Conservation (phyloP, 2,888 invertebrate species). For the Cryptocephalus moraei region DNA sequence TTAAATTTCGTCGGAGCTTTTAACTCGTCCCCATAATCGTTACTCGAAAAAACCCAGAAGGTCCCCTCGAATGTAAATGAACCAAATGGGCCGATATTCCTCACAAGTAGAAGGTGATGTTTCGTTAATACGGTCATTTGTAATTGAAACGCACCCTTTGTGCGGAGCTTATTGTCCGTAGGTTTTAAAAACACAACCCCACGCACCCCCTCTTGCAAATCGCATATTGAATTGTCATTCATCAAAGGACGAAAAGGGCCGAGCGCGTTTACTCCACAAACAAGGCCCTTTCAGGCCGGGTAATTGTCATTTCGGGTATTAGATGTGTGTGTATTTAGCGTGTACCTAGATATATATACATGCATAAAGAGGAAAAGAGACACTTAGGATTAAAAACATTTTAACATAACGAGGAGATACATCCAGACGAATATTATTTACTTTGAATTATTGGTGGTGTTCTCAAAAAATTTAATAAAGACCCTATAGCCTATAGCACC, state of each 20-base stretch:
- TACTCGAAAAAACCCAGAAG: too few relatives aligned
- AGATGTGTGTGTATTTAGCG: not conserved
- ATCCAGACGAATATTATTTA: too few relatives aligned
- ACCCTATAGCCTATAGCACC: too few relatives aligned
- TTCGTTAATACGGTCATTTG: constrained; percentile 31
- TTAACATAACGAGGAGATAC: too few relatives aligned
- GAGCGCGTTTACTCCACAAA: constrained; percentile 22
- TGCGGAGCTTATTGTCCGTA: constrained; percentile 23
- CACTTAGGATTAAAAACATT: too few relatives aligned
- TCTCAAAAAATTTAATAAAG: too few relatives aligned
- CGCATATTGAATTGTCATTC: constrained; percentile 35
- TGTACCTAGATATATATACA: not conserved
- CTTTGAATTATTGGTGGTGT: too few relatives aligned
- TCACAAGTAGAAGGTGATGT: constrained; percentile 19
- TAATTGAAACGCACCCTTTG: constrained; percentile 32
- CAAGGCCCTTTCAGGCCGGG: constrained; percentile 28
- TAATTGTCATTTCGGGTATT: constrained; percentile 25
- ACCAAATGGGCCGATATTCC: constrained; percentile 14
- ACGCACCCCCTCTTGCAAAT: constrained; percentile 32
- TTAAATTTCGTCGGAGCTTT: too few relatives aligned
- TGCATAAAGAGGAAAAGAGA: not conserved
- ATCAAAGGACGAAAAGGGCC: constrained; percentile 23
- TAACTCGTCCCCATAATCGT: too few relatives aligned
- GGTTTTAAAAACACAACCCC: constrained; percentile 29
- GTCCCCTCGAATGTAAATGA: constrained; percentile 11